phyloP scores from a whole-genome alignment of 2,888 invertebrate genomes.

The Zhengitettix transpicula region DNA sequence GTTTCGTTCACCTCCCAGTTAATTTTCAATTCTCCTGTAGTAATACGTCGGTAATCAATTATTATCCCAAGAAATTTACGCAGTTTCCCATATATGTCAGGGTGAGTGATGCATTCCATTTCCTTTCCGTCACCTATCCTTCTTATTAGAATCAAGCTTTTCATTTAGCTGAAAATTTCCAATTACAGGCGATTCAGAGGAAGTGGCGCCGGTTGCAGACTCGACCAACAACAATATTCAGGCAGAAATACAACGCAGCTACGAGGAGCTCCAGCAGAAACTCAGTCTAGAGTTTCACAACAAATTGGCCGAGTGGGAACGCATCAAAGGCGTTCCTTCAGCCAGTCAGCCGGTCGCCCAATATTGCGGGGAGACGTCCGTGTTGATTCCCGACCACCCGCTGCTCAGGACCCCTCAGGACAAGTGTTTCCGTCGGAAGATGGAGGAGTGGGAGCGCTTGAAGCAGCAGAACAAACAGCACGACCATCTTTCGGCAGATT shows the following conservation, averaged over 20 bases:
- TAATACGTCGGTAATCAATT: too few species aligned
- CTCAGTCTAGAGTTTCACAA: slow-evolving; percentile 58
- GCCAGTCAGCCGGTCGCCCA: not conserved
- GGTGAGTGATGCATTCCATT: too few species aligned
- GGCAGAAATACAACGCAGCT: slow-evolving; percentile 54
- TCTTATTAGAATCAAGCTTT: too few species aligned
- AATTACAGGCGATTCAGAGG: not conserved
- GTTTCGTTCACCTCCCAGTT: too few species aligned
- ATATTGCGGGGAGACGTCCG: too few species aligned
- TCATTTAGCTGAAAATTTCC: not conserved
- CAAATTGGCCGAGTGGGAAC: slow-evolving; percentile 48
- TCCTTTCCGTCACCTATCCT: too few species aligned
- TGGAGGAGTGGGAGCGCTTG: slow-evolving; percentile 34
- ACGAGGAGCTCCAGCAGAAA: slow-evolving; percentile 51
- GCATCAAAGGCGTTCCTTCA: slow-evolving; percentile 18
- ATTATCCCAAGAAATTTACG: too few species aligned
- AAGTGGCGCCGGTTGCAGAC: not conserved
- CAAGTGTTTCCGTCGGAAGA: slow-evolving; percentile 27
- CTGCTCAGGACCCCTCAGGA: slow-evolving; percentile 14
- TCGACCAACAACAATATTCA: slow-evolving; percentile 20
- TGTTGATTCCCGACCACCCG: not conserved
- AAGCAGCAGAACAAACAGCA: slow-evolving; percentile 15
- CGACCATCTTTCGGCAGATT: slow-evolving; percentile 46
- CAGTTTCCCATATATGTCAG: too few species aligned
- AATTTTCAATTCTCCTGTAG: too few species aligned